These are phyloP conservation scores for Xenopus borealis DNA, from an alignment of 2,113 vertebrate genomes.

Conservation along the genomic window DNA sequence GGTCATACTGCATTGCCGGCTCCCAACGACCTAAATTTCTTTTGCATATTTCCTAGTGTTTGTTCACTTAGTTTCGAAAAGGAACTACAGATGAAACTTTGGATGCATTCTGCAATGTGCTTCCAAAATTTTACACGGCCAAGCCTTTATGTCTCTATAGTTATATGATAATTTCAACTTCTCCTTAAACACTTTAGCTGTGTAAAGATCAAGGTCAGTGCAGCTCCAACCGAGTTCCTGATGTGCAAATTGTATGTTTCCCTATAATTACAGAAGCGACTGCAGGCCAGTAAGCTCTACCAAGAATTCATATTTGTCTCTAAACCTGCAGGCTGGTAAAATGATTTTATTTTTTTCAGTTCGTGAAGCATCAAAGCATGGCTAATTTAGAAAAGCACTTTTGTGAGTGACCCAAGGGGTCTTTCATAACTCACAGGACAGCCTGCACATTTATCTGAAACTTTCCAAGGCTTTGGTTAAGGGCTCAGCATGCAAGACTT, in stretches of 20 bases:
- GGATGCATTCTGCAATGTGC: neutral
- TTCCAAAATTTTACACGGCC: conserved; percentile 4
- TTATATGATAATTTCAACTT: conserved; percentile 20
- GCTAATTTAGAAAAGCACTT: neutral
- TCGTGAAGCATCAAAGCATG: neutral
- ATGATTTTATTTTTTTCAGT: neutral
- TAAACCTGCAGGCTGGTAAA: neutral
- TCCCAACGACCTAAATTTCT: neutral
- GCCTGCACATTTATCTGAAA: neutral
- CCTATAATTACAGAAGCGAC: conserved; percentile 21
- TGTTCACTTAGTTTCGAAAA: neutral
- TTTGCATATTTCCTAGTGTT: neutral
- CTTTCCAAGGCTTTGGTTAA: conserved; percentile 7
- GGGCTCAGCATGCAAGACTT: conserved; percentile 9
- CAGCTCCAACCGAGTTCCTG: conserved; percentile 4
- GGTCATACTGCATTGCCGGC: neutral
- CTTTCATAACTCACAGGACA: conserved; percentile 24
- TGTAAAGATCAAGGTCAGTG: conserved; percentile 29
- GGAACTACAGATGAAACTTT: neutral
- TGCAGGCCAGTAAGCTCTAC: neutral
- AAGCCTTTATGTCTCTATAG: conserved; percentile 9
- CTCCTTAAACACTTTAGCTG: neutral
- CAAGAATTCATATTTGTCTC: neutral
- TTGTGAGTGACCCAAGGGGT: conserved; percentile 6
- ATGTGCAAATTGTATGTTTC: conserved; percentile 30